Evolutionary conservation across 2,797 vertebrate species (phyloP).

Genomic region (Malacoraja senta): DNA sequence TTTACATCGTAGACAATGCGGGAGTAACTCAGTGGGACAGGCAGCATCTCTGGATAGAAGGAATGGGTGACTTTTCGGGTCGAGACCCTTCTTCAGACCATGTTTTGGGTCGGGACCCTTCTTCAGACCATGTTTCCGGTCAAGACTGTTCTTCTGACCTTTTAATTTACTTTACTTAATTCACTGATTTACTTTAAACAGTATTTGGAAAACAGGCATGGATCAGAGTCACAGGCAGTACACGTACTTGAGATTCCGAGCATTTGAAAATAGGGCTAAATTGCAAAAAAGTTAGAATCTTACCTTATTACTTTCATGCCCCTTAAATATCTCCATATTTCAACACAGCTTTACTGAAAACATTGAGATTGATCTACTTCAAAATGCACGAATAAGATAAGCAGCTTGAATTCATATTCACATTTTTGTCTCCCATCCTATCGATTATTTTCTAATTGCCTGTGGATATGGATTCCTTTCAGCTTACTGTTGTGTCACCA

Average conservation of each 20-base stretch:
- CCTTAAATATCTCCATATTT: not conserved
- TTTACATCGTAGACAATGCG: too few species aligned
- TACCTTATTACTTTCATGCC: too few species aligned
- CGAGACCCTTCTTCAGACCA: too few species aligned
- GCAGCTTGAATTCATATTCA: not conserved
- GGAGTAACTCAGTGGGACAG: too few species aligned
- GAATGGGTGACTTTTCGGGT: too few species aligned
- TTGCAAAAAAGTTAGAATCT: too few species aligned
- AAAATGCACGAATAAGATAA: not conserved
- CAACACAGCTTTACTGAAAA: not conserved
- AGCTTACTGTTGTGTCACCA: not conserved
- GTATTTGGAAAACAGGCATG: not conserved
- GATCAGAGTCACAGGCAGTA: not conserved
- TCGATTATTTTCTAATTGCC: not conserved
- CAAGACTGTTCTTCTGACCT: too few species aligned
- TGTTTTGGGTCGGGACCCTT: too few species aligned
- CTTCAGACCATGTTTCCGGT: too few species aligned
- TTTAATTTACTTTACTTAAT: too few species aligned
- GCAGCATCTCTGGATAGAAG: too few species aligned
- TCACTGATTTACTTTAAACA: not conserved
- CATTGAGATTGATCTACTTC: not conserved
- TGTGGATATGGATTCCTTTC: not conserved
- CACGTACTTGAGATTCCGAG: not conserved
- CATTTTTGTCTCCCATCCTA: not conserved
- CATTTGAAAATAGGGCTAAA: not conserved